Conservation (phyloP, 2,888 invertebrate genomes). For the Drosophila neotestacea region DNA sequence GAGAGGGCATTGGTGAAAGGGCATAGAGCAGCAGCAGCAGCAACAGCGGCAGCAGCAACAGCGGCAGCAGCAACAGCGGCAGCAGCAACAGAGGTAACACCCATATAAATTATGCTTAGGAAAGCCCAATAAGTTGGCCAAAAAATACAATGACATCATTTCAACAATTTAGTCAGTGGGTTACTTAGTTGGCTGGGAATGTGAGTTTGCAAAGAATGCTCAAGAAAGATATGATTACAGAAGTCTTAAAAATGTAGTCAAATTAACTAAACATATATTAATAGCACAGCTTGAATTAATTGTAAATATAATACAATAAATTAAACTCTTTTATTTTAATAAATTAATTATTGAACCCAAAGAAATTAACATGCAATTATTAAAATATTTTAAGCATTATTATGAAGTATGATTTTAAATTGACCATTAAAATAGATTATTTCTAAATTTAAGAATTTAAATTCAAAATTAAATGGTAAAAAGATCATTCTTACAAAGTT, state of each 20-base stretch:
- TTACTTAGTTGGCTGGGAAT: conserved; percentile 33
- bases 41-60: too few species aligned
- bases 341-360: too few species aligned
- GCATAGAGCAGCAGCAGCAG: conserved; percentile 30
- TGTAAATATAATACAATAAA: too few species aligned
- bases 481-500: too few species aligned
- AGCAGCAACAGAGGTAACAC: conserved; percentile 37
- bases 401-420: too few species aligned
- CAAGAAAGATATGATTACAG: conserved; percentile 5
- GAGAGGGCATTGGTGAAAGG: conserved; percentile 49
- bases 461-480: too few species aligned
- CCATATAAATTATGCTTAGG: conserved; percentile 72
- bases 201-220: conserved; percentile 1
- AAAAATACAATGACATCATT: conserved; percentile 63
- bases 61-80: conserved; percentile 8
- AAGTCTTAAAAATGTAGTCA: not conserved
- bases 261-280: not conserved
- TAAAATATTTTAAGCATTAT: too few species aligned
- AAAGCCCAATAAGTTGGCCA: conserved; percentile 66
- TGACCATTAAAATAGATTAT: too few species aligned
- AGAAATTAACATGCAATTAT: too few species aligned
- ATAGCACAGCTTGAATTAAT: not conserved
- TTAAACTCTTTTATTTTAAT: too few species aligned
- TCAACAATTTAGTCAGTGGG: conserved; percentile 38
- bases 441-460: too few species aligned